These are phyloP conservation scores for Hirundo rustica DNA, from an alignment of 2,797 vertebrate species.

Conservation along the genomic window DNA sequence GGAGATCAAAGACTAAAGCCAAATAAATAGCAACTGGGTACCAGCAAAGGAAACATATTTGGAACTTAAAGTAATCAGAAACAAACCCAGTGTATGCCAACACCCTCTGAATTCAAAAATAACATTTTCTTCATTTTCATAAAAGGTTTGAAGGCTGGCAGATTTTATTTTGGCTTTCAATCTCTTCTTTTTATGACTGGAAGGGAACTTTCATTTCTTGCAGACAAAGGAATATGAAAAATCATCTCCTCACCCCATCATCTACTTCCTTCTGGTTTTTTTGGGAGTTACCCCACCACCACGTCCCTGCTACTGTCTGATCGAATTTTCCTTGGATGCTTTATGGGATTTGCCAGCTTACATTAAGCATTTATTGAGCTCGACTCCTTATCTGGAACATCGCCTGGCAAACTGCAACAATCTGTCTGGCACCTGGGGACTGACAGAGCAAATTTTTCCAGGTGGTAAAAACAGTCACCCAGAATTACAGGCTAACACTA, in stretches of 20 bases:
- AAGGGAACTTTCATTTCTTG: constrained; percentile 6
- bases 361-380: constrained; percentile 67
- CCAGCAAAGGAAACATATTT: constrained; percentile 79
- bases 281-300: background rate
- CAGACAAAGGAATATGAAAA: constrained; percentile 8
- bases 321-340: constrained; percentile 68
- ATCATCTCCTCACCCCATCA: background rate
- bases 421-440: constrained; percentile 69
- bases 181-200: background rate
- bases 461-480: constrained; percentile 58
- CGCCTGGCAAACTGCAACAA: constrained; percentile 66
- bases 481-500: constrained; percentile 38
- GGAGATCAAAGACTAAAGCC: constrained; percentile 81
- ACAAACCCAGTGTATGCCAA: constrained; percentile 75
- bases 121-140: constrained; percentile 68
- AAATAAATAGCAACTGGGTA: constrained; percentile 85
- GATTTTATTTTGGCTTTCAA: constrained; percentile 37
- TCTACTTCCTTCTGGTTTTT: background rate
- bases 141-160: constrained; percentile 62
- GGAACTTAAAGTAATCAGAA: constrained; percentile 82
- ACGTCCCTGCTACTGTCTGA: constrained; percentile 14
- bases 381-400: constrained; percentile 73
- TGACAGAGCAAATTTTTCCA: constrained; percentile 75
- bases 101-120: constrained; percentile 63
- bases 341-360: constrained; percentile 71